These are phyloP conservation scores for Pocillopora verrucosa DNA, from an alignment of 64 coral and sea anemone species.

Conservation along the genomic window DNA sequence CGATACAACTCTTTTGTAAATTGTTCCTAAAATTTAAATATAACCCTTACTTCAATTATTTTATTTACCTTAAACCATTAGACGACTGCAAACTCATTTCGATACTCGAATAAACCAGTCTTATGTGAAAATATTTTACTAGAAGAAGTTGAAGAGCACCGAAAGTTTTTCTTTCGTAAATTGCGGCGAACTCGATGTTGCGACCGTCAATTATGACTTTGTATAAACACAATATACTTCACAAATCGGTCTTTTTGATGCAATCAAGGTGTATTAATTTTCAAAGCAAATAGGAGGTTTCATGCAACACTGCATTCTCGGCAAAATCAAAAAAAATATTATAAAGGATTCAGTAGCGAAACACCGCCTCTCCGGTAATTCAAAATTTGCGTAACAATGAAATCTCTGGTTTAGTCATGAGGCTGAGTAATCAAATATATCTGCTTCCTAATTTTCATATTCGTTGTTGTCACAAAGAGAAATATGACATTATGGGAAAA, in stretches of 20 bases:
- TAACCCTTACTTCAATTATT: no score
- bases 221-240: not conserved
- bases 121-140: no score
- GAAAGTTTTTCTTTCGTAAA: not conserved
- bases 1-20: no score
- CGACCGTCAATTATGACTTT: not conserved
- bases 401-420: not conserved
- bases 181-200: not conserved
- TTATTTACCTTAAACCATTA: no score
- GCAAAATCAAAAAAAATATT: not conserved
- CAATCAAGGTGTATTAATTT: not conserved
- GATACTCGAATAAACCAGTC: no score
- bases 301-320: not conserved
- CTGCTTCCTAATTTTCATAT: not conserved
- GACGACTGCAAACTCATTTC: no score
- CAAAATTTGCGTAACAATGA: slow-evolving; percentile 22
- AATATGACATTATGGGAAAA: no score
- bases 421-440: slow-evolving; percentile 7
- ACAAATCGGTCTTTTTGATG: not conserved
- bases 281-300: not conserved
- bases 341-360: not conserved
- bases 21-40: no score
- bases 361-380: not conserved
- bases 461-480: no score
- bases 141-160: no score